These are phyloP conservation scores for Ellobius talpinus DNA, from an alignment of 2,113 vertebrate species.

Conservation along the genomic window DNA sequence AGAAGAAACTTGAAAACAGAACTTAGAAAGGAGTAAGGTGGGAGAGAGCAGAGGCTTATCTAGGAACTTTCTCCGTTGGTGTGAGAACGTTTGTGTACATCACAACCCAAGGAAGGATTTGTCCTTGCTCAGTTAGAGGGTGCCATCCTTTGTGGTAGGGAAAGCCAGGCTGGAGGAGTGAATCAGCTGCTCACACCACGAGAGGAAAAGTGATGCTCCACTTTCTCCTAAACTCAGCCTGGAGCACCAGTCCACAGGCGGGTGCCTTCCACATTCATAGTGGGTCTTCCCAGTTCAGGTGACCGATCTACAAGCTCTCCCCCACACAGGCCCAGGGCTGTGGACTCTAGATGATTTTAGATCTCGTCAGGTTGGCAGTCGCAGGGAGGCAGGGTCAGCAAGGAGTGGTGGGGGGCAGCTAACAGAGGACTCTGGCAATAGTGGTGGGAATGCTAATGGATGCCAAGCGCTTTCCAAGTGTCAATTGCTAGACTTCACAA, in stretches of 20 bases:
- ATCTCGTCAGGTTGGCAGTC: background rate
- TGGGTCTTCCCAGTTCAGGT: background rate
- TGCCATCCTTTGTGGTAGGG: background rate
- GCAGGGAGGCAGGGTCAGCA: background rate
- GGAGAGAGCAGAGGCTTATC: background rate
- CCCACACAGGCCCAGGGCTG: too few species aligned
- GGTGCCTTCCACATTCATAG: too few species aligned
- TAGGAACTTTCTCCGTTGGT: background rate
- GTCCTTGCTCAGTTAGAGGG: background rate
- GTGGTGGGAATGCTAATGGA: background rate
- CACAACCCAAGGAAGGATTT: background rate
- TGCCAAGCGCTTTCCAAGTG: background rate
- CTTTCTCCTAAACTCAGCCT: background rate
- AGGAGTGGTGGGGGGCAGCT: background rate
- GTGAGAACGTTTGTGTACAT: rapidly evolving
- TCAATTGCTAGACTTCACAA: background rate
- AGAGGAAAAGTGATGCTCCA: background rate
- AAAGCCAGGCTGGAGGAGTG: background rate
- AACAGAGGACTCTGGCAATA: background rate
- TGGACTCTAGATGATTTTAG: background rate
- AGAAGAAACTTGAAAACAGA: background rate
- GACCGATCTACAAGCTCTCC: background rate
- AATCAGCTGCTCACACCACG: too few species aligned
- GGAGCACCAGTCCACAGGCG: background rate
- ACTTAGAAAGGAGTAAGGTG: background rate